phyloP scores from a whole-genome alignment of 1,140 invertebrate genomes.

The Nasonia giraulti region DNA sequence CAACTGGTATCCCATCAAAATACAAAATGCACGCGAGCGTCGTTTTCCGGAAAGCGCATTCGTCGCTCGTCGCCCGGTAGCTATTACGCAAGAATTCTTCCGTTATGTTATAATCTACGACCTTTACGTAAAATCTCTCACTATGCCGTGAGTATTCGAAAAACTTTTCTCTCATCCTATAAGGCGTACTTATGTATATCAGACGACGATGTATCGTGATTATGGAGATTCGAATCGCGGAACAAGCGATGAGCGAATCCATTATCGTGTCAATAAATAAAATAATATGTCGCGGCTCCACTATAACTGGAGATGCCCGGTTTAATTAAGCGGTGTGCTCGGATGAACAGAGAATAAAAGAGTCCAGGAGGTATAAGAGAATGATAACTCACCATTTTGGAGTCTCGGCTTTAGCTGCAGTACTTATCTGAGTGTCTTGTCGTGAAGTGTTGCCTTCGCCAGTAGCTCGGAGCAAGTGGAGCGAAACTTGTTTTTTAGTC shows the following conservation, averaged over 20 bases:
- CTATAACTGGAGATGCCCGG: too few relatives aligned
- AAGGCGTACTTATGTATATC: too few relatives aligned
- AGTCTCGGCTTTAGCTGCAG: not conserved
- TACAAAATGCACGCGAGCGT: not conserved
- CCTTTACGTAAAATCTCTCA: too few relatives aligned
- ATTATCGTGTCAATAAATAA: not conserved
- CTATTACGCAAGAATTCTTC: not conserved
- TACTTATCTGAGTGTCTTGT: too few relatives aligned
- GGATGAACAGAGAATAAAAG: not conserved
- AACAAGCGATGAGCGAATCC: not conserved
- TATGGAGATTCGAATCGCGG: not conserved
- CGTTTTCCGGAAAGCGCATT: too few relatives aligned
- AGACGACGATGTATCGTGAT: not conserved
- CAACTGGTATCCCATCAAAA: not conserved
- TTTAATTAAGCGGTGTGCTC: not conserved
- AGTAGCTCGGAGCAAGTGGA: not conserved
- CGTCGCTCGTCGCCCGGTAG: not conserved
- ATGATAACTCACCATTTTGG: not conserved
- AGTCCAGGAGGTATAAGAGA: not conserved
- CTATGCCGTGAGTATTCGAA: too few relatives aligned
- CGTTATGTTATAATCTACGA: not conserved
- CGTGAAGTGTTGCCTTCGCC: not conserved
- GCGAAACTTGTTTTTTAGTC: not conserved
- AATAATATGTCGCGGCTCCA: not conserved
- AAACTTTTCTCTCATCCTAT: not conserved